Evolutionary conservation across 2,113 vertebrate species (phyloP).

Genomic region (Tauraco erythrolophus): DNA sequence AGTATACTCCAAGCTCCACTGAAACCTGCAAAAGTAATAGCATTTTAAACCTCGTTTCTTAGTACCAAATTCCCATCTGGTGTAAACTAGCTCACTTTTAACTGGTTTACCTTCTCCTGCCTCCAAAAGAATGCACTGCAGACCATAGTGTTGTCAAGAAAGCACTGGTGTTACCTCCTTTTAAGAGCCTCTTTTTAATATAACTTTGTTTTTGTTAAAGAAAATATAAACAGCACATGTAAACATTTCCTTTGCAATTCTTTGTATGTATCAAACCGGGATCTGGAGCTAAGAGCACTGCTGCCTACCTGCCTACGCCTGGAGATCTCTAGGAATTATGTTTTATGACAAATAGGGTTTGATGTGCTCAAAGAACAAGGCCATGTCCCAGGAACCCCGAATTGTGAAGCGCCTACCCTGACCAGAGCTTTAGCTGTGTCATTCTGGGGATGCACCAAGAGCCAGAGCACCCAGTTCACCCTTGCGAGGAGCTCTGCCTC

Average conservation of each 20-base stretch:
- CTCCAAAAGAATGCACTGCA: not conserved
- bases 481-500: not conserved
- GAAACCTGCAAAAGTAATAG: not conserved
- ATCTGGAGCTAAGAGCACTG: accelerated
- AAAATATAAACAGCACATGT: not conserved
- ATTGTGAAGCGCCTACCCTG: not conserved
- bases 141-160: not conserved
- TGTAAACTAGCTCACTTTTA: not conserved
- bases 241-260: not conserved
- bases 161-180: not conserved
- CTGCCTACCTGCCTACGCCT: not conserved
- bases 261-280: not conserved
- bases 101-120: not conserved
- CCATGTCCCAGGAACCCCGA: not conserved
- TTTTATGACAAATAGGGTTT: not conserved
- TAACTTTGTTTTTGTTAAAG: not conserved
- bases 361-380: not conserved
- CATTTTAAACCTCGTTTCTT: conserved; percentile 23
- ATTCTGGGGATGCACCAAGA: not conserved
- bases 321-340: not conserved
- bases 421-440: not conserved
- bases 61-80: not conserved
- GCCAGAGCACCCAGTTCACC: not conserved
- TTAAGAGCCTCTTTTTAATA: not conserved
- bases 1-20: not conserved